These are phyloP conservation scores for Papilio dardanus DNA, from an alignment of 1,140 invertebrate species.

Conservation along the genomic window DNA sequence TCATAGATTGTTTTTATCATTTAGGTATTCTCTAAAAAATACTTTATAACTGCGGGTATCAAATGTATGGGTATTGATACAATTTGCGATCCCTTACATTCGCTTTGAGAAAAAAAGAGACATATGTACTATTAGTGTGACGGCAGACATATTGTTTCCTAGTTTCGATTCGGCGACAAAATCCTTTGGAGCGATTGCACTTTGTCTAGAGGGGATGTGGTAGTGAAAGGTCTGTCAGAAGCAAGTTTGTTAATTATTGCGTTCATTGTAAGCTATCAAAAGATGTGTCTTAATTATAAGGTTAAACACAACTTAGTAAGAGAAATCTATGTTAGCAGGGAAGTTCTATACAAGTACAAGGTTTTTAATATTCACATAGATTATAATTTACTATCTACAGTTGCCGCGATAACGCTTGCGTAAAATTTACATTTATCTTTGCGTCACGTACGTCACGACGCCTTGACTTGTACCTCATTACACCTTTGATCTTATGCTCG, in stretches of 20 bases:
- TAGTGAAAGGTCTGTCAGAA: background rate
- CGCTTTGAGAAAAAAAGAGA: too few species aligned
- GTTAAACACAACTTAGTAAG: background rate
- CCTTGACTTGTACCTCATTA: slow-evolving; percentile 13
- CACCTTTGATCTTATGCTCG: slow-evolving; percentile 24
- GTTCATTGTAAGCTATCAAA: background rate
- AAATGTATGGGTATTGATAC: too few species aligned
- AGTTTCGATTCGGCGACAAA: too few species aligned
- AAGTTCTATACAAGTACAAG: background rate
- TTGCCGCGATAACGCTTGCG: slow-evolving; percentile 18
- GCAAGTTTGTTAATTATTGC: background rate
- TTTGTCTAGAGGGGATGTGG: too few species aligned
- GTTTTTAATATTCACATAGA: background rate
- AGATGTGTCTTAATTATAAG: background rate
- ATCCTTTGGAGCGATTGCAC: too few species aligned
- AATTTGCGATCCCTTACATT: too few species aligned
- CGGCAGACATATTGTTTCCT: too few species aligned
- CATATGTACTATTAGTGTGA: too few species aligned
- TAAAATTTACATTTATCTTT: slow-evolving; percentile 21
- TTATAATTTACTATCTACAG: background rate
- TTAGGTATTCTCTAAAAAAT: too few species aligned
- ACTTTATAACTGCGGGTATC: too few species aligned
- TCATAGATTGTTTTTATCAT: too few species aligned
- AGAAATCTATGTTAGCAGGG: background rate
- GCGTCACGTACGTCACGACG: slow-evolving; percentile 21